These are phyloP conservation scores for Drosophila paramelanica DNA, from an alignment of 2,888 invertebrate genomes.

Conservation along the genomic window DNA sequence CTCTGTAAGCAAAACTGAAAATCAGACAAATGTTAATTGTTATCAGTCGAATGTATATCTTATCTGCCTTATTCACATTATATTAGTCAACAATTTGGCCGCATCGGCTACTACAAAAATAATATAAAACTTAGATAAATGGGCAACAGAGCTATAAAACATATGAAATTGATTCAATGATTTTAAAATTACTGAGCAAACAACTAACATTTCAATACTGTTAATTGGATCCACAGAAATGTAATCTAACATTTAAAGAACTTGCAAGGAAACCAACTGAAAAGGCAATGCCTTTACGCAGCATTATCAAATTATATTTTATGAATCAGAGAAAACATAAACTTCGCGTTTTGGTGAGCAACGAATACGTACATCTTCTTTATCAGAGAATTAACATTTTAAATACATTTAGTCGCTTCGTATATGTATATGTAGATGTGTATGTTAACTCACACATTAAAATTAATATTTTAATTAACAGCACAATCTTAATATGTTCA, in stretches of 20 bases:
- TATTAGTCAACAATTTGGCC: constrained; percentile 18
- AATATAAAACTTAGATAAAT: constrained; percentile 15
- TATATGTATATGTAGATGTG: background rate
- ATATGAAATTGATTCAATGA: background rate
- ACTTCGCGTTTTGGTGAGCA: background rate
- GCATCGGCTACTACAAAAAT: constrained; percentile 11
- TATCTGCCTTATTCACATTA: constrained; percentile 43
- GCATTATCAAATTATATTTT: constrained; percentile 18
- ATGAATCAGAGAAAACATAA: constrained; percentile 35
- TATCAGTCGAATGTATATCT: constrained; percentile 46
- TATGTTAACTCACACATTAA: constrained; percentile 3
- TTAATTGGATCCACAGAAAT: background rate
- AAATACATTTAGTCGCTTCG: constrained; percentile 7
- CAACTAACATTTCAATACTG: background rate
- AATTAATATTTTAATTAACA: constrained; percentile 49
- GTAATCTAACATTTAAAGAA: background rate
- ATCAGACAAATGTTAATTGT: constrained; percentile 15
- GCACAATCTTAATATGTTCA: constrained; percentile 41
- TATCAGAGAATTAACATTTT: background rate
- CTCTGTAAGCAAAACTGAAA: constrained; percentile 3
- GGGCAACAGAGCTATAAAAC: background rate
- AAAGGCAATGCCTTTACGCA: background rate
- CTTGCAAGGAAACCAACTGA: background rate
- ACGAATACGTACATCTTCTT: background rate
- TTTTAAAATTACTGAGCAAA: background rate